phyloP scores from a whole-genome alignment of 2,113 vertebrate genomes.

The Pseudorasbora parva region DNA sequence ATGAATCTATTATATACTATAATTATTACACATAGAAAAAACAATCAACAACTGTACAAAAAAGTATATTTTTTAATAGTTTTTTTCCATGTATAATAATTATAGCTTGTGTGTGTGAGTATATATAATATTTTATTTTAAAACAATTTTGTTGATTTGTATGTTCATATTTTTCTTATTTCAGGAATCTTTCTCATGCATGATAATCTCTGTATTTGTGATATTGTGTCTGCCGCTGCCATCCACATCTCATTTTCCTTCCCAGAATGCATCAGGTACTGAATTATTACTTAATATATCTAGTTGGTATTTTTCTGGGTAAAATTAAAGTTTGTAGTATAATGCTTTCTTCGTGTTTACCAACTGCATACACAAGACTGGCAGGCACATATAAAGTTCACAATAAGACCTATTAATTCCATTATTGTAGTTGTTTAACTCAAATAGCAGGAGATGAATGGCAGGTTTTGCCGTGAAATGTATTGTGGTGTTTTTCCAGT shows the following conservation, averaged over 20 bases:
- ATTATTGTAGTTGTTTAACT: background rate
- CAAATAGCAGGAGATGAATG: background rate
- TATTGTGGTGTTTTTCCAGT: slow-evolving; percentile 30
- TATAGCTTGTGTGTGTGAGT: background rate
- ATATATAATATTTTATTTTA: background rate
- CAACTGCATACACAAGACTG: background rate
- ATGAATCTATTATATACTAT: too few relatives aligned
- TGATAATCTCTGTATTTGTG: slow-evolving; percentile 21
- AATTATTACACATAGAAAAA: too few relatives aligned
- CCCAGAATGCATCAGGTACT: slow-evolving; percentile 70
- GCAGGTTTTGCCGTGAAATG: background rate
- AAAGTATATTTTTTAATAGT: too few relatives aligned
- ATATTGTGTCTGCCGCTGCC: slow-evolving; percentile 57
- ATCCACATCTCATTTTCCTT: slow-evolving; percentile 50
- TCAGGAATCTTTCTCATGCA: background rate
- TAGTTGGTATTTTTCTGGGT: background rate
- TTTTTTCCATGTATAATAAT: too few relatives aligned
- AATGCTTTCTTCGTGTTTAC: background rate
- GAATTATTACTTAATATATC: background rate
- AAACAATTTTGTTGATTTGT: background rate
- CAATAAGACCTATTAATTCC: background rate
- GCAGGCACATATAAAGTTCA: background rate
- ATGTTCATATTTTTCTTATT: background rate
- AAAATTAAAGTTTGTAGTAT: background rate
- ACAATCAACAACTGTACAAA: too few relatives aligned